Evolutionary conservation across 2,797 vertebrate genomes (phyloP), one percentile per base, ranked within the genome.

Genomic region (Mormyrus hasselquistii): DNA sequence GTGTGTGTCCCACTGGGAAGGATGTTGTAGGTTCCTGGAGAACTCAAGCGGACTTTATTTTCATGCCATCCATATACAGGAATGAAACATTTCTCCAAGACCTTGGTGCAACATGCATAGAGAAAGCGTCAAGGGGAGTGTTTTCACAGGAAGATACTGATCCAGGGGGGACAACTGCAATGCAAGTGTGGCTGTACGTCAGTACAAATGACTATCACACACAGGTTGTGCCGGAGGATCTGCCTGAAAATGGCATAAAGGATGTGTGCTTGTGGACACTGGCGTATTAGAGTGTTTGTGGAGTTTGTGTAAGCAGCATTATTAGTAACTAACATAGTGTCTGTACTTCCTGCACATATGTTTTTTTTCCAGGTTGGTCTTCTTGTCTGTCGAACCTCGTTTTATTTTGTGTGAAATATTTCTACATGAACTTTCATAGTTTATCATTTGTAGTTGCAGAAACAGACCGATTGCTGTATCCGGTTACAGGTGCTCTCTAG

Each of bases 401-500:
- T 19, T 79, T 9, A 79, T 41, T 44, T 44, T 8, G 16, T 1
- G 7, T 44, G 16, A 79, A 79, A 41, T 73, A 38, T 29, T 44
- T 79, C 7, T 44, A 44, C 16, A n/a, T 44, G 73, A 38, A 41
- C 16, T 16, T 79, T n/a, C 16, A n/a, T 16, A 3, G 25, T 2
- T 79, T 44, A 44, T 79, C 73, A 44, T 41, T 79, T 41, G n/a
- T 1, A 79, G 38, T 2, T 1, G 12, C 52, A 34, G 65, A 73
- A 73, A 73, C 12, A 73, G 65, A 73, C 38, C 9, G 14, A 34
- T 19, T 86, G 14, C 22, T 10, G 9, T n/a, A 88, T 90, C 91
- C 4, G 2, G 34, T 6, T 79, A 50, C 89, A 87, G 90, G 91
- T 95, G 93, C 93, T 94, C 86, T 92, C 92, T 91, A 94, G 93